These are phyloP conservation scores for Electrophaes corylata DNA, from an alignment of 2,888 invertebrate genomes.

Conservation along the genomic window DNA sequence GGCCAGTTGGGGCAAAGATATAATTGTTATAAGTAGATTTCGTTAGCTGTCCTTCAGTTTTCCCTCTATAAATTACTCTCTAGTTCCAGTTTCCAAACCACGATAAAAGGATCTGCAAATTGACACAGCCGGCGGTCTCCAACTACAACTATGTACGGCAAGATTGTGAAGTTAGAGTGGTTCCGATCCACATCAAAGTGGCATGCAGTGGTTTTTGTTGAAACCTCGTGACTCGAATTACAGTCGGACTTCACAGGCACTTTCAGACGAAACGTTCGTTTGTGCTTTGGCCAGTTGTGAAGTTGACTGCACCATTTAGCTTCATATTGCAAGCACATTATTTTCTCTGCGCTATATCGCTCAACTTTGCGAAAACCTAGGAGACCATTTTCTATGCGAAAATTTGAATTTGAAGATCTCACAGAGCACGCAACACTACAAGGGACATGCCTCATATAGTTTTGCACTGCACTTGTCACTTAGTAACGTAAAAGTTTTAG, in stretches of 20 bases:
- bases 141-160: slow-evolving; percentile 9
- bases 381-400: too few species aligned
- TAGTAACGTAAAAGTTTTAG: too few species aligned
- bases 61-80: not conserved
- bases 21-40: too few species aligned
- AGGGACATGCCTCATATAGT: too few species aligned
- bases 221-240: not conserved
- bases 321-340: too few species aligned
- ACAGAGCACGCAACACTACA: too few species aligned
- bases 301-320: not conserved
- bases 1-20: too few species aligned
- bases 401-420: too few species aligned
- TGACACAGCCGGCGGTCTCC: slow-evolving; percentile 1
- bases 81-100: not conserved
- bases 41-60: too few species aligned
- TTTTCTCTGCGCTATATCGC: too few species aligned
- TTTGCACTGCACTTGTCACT: too few species aligned
- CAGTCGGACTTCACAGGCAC: slow-evolving; percentile 1
- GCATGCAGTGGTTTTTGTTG: slow-evolving; percentile 15
- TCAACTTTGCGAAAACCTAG: too few species aligned
- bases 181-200: slow-evolving; percentile 18
- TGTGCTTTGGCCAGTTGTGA: not conserved
- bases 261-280: not conserved
- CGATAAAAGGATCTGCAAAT: not conserved
- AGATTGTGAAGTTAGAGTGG: slow-evolving; percentile 20